Base-by-base conservation (phyloP, 1,140 invertebrate species). In the Mesaphorura yosii region DNA sequence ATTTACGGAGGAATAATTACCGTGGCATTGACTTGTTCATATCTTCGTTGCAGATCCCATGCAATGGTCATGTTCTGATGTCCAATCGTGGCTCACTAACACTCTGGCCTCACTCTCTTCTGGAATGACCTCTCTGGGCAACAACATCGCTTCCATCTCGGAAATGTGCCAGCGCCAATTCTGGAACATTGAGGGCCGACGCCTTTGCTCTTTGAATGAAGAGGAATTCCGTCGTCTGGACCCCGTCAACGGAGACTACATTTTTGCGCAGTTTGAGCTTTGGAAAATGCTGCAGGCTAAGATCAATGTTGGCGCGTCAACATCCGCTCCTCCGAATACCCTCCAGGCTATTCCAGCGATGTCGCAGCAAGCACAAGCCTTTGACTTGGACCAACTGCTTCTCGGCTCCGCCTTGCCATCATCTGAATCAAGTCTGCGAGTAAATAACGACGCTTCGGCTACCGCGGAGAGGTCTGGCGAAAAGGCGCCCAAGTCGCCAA, bases 261-360 rank as follows among this genome's bases (percentile, higher is more conserved):
- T 95, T 38, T 83, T 84, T 68, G 85, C 86, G 29, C 86, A 92
- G 65, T 68, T 95, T 63, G 89, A 93, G 68, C 86, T 94, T 49
- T 93, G 88, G 88, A 89, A 88, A 68, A 83, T 81, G 49, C 31
- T 34, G 10, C 31, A 34, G 31, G n/a, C n/a, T 10, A 10, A 34
- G n/a, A 34, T 10, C 10, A 22, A 53, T 25, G 15, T 5, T 6
- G 27, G 20, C 10, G 25, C 29, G 26, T 20, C 22, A 14, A 44
- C 45, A 25, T 37, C 48, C 27, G 39, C 17, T 46, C 39, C 39
- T 26, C n/a, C 31, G 10, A 34, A 34, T 34, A n/a, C 31, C n/a
- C 10, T 10, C n/a, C n/a, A 10, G 10, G 10, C 10, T 10, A 10
- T 34, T 10, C 31, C 10, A n/a, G 17, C 17, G 44, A 22, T 46